Percentiles rank a stretch among this genome's conserved stretches.
phyloP scores from a whole-genome alignment of 2,797 vertebrate genomes.

The Dryobates pubescens region DNA sequence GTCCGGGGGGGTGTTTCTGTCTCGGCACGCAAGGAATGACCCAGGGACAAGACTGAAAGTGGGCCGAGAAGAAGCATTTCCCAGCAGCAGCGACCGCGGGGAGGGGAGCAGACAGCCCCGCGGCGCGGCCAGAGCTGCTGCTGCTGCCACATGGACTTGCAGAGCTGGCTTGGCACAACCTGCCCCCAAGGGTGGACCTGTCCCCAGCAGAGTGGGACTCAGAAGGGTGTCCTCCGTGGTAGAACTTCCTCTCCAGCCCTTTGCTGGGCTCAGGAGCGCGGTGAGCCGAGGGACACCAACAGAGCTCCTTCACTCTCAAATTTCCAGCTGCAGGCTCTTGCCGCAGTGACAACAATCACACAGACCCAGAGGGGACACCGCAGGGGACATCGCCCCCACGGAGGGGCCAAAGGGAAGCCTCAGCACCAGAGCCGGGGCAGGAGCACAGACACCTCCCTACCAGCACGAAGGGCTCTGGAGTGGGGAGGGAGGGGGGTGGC shows the following conservation, averaged over 20 bases:
- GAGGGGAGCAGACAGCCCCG: background rate
- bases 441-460: background rate
- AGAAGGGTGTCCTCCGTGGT: accelerated
- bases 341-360: background rate
- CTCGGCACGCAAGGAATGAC: background rate
- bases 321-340: background rate
- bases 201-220: background rate
- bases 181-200: background rate
- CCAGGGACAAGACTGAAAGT: slow-evolving; percentile 21
- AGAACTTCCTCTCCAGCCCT: background rate
- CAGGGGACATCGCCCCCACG: background rate
- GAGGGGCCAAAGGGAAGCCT: background rate
- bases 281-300: accelerated
- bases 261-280: background rate
- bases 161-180: background rate
- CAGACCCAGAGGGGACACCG: background rate
- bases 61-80: slow-evolving; percentile 40
- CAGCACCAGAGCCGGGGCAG: accelerated
- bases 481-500: background rate
- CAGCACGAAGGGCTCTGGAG: background rate
- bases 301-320: background rate
- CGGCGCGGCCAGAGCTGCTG: background rate
- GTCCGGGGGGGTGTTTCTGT: slow-evolving; percentile 16
- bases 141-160: background rate
- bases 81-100: background rate